Percentiles rank a stretch among this genome's conserved stretches.
These are phyloP conservation scores for Bergia sp. DNA, from an alignment of 92 coral and sea anemone species.

Conservation along the genomic window DNA sequence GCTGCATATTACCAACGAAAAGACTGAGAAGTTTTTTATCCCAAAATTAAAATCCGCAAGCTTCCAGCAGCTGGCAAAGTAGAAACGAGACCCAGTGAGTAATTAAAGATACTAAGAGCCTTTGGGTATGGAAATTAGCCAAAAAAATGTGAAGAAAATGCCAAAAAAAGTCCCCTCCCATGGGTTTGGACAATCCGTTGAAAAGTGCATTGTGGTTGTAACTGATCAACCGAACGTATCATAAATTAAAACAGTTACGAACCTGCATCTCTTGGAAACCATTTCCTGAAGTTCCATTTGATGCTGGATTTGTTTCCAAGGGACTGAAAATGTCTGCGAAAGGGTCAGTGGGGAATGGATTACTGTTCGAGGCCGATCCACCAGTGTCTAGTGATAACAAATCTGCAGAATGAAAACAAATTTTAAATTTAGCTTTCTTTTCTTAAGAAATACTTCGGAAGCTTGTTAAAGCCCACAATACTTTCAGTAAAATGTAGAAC, in stretches of 20 bases:
- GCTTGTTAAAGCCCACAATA: not conserved
- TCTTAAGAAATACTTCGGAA: not conserved
- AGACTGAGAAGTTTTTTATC: too few species aligned
- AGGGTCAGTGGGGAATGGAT: constrained; percentile 37
- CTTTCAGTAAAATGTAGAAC: not conserved
- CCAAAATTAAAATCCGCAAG: too few species aligned
- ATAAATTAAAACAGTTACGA: not conserved
- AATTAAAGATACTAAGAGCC: too few species aligned
- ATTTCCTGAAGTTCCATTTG: constrained; percentile 39
- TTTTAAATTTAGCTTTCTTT: too few species aligned
- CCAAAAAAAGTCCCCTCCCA: not conserved
- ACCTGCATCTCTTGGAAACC: constrained; percentile 42
- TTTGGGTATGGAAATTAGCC: too few species aligned
- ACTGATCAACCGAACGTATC: not conserved
- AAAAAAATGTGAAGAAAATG: too few species aligned
- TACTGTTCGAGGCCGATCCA: constrained; percentile 6
- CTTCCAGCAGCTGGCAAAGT: too few species aligned
- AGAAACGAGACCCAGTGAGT: too few species aligned
- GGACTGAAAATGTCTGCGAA: constrained; percentile 31
- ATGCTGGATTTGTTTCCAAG: constrained; percentile 20
- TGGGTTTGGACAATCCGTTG: not conserved
- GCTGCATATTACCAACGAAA: too few species aligned
- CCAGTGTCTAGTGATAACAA: constrained; percentile 1
- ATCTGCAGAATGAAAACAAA: not conserved
- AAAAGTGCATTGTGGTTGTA: too few species aligned